These are phyloP conservation scores for Silurus aristotelis DNA, from an alignment of 2,797 vertebrate genomes.

Conservation along the genomic window DNA sequence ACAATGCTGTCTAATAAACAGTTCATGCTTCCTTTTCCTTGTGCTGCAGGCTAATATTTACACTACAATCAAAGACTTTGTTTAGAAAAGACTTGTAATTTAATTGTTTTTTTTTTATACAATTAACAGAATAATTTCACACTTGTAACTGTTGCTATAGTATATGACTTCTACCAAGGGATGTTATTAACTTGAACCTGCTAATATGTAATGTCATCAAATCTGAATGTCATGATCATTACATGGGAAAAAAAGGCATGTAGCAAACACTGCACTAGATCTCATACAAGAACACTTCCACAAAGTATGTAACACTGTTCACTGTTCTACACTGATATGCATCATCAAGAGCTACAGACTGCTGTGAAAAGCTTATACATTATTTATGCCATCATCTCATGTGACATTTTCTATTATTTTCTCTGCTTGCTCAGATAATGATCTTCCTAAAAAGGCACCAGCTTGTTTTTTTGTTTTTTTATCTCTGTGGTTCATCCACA, in stretches of 20 bases:
- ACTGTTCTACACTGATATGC: conserved; percentile 48
- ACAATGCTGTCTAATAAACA: conserved; percentile 49
- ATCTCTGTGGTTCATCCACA: conserved; percentile 42
- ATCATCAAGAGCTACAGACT: conserved; percentile 49
- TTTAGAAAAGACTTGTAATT: background rate
- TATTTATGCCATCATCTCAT: conserved; percentile 59
- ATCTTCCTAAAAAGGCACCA: conserved; percentile 58
- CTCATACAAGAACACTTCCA: conserved; percentile 31
- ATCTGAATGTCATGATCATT: background rate
- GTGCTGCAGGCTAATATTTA: conserved; percentile 29
- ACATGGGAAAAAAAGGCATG: background rate
- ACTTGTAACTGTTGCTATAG: background rate
- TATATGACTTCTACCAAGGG: background rate
- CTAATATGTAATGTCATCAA: background rate
- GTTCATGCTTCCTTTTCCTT: conserved; percentile 40
- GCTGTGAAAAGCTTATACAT: conserved; percentile 58
- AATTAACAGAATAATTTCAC: conserved; percentile 13
- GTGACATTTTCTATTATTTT: conserved; percentile 59
- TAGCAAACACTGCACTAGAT: conserved; percentile 32
- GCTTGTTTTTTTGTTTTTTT: conserved; percentile 12
- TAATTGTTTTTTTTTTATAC: conserved; percentile 2
- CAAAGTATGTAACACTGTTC: conserved; percentile 38
- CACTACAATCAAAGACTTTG: conserved; percentile 22
- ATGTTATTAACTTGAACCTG: background rate
- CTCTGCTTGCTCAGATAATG: conserved; percentile 55